These are phyloP conservation scores for Thunnus thynnus DNA, from an alignment of 2,113 vertebrate genomes.

Conservation along the genomic window DNA sequence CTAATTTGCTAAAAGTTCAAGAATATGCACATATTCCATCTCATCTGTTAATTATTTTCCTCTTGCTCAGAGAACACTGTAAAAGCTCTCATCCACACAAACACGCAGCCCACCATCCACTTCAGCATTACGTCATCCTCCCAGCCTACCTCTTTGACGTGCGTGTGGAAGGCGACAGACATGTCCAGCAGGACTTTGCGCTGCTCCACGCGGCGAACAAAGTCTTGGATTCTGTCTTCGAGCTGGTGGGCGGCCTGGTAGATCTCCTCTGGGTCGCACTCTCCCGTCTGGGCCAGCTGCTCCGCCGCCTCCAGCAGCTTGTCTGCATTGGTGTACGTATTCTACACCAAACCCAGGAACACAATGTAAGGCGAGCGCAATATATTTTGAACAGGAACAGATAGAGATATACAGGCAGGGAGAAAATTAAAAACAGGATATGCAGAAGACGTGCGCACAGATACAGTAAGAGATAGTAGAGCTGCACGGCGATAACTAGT, in stretches of 20 bases:
- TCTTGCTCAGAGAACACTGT: slow-evolving; percentile 35
- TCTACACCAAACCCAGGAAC: slow-evolving; percentile 79
- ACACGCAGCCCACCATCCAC: slow-evolving; percentile 64
- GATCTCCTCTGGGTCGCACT: slow-evolving; percentile 99
- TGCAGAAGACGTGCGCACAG: not conserved
- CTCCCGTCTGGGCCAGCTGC: slow-evolving; percentile 98
- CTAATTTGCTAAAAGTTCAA: slow-evolving; percentile 13
- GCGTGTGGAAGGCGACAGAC: slow-evolving; percentile 99
- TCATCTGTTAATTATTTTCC: slow-evolving; percentile 49
- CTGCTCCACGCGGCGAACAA: slow-evolving; percentile 97
- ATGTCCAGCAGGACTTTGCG: slow-evolving; percentile 98
- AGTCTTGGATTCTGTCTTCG: slow-evolving; percentile 98
- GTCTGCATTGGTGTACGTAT: slow-evolving; percentile 98
- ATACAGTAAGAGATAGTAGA: slow-evolving; percentile 36
- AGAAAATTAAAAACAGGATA: slow-evolving; percentile 38
- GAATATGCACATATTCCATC: slow-evolving; percentile 5
- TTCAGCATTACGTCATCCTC: slow-evolving; percentile 56
- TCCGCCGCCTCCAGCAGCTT: slow-evolving; percentile 98
- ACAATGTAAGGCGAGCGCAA: not conserved
- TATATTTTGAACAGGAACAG: not conserved
- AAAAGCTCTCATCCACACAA: slow-evolving; percentile 61
- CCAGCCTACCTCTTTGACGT: slow-evolving; percentile 94
- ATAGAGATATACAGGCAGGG: not conserved
- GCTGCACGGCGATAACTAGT: not conserved
- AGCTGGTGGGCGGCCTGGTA: slow-evolving; percentile 99